Conservation (phyloP, 1,140 invertebrate species). For the Bombus consobrinus region DNA sequence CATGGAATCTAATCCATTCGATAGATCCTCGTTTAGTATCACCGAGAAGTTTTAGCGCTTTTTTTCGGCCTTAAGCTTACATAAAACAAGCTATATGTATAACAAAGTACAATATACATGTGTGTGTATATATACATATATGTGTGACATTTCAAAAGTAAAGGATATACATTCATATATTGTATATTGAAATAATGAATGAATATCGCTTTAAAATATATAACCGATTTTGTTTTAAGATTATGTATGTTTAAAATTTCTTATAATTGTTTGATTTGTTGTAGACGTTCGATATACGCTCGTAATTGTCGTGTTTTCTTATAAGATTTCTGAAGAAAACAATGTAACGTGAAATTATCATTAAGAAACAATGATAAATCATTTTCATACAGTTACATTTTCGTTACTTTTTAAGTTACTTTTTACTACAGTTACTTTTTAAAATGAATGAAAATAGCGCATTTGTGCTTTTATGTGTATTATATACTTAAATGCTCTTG, state of each 20-base stretch:
- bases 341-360: neutral
- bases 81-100: conserved; percentile 11
- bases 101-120: conserved; percentile 20
- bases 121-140: neutral
- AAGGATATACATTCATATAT: neutral
- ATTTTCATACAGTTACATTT: neutral
- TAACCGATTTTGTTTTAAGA: neutral
- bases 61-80: conserved; percentile 19
- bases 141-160: neutral
- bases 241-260: neutral
- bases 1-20: conserved; percentile 34
- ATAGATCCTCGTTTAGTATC: conserved; percentile 43
- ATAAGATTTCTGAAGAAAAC: conserved; percentile 17
- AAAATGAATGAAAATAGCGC: neutral
- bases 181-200: neutral
- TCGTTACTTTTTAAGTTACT: neutral
- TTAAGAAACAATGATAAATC: neutral
- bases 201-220: neutral
- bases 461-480: neutral
- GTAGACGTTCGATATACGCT: neutral
- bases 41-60: conserved; percentile 20
- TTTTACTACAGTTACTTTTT: neutral
- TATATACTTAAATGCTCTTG: neutral
- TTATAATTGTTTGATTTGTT: neutral
- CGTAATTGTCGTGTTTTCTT: neutral